Base-by-base conservation (phyloP, 1,140 invertebrate species). In the Papilio glaucus region DNA sequence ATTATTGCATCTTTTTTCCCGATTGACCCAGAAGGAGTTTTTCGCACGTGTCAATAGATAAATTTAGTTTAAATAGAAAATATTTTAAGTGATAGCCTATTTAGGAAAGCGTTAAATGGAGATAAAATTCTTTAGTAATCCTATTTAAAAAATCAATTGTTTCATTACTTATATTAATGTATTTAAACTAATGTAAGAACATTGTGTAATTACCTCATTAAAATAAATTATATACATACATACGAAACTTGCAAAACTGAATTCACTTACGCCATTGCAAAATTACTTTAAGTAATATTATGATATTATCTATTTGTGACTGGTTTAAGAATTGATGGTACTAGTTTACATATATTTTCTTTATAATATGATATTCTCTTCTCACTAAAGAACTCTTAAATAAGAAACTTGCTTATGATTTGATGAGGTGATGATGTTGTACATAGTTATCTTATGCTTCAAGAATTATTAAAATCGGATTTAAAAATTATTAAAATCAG, bases 171-270 rank as follows among this genome's bases (percentile, higher is more conserved):
- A 6, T 18, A 21, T n/a, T n/a, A n/a, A n/a, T n/a, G n/a, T n/a
- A n/a, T n/a, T 49, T 2, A 21, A 2, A 49, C 45, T 49, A 21
- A 49, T 49, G 45, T 49, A 49, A 49, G 45, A 49, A 49, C 12
- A 18, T 49, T 49, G 7, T 49, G 45, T 49, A 49, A 49, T 21
- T 49, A 49, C 18, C 45, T 21, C 15, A 49, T 49, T 49, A 49
- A 49, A 49, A 49, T 49, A 49, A 49, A 9, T 49, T 21, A 49
- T 49, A 49, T 18, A 49, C 18, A 49, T 49, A 49, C 45, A 49
- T 49, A 49, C 45, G 15, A 49, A 49, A 49, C 41, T 49, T 49
- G 15, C 45, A 49, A 49, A 49, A 49, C 45, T 21, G 45, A 21
- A 49, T 49, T 49, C 21, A 21, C 15, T 49, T 21, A 49, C 18